Conservation (phyloP, 1,140 invertebrate genomes). For the honey bee (Apis mellifera) region Amel_HAv3.1 CM009932.2:8677501-8678000, state of each 20-base stretch:
- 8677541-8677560: background rate
- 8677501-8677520: background rate
- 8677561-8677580: background rate
- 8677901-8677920: too few relatives aligned
- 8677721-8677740: too few relatives aligned
- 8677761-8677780: too few relatives aligned
- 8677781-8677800: too few relatives aligned
- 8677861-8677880: too few relatives aligned
- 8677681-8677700: background rate
- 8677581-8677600: background rate
- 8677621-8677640: background rate
- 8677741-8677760: too few relatives aligned
- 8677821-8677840: too few relatives aligned
- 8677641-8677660: background rate
- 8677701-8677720: background rate
- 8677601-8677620: background rate
- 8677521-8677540: slow-evolving; percentile 13
- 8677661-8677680: background rate
- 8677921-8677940: background rate
- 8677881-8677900: too few relatives aligned
- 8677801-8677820: too few relatives aligned
- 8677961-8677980: too few relatives aligned
- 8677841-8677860: too few relatives aligned
- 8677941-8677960: background rate
- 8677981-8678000: background rate